Evolutionary conservation across 30 jellyfish, hydroid and myxozoan genomes (phyloP), one percentile per base, ranked within the genome.

Genomic region (Aurelia aurita complex sp. Pacific): DNA sequence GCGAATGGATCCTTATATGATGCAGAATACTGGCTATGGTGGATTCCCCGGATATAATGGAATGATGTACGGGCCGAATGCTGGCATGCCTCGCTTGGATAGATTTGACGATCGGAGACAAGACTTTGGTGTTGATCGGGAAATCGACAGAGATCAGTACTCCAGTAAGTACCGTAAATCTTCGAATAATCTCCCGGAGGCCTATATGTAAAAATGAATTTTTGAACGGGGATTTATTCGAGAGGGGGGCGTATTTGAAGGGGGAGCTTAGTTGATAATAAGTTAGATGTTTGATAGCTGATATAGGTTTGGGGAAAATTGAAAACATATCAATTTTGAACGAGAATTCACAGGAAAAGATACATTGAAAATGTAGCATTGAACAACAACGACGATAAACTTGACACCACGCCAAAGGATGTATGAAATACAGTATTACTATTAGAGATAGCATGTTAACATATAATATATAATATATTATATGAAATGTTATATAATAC

Each of bases 11-110:
- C 87, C 87, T 46, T 69, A 72, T 36, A 34, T 64, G 19, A 75
- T 79, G 90, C 90, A 70, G 81, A 77, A 74, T 59, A 79, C 91
- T n/a, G 61, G 60, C 36, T 73, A 72, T 59, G 87, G 78, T 42
- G 91, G 90, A 77, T 63, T 65, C 69, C 90, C 86, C 34, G 92
- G 81, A 35, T 62, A 69, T 60, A 36, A 62, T 40, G 88, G 88
- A 32, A 50, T 65, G 53, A 70, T 61, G 92, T 67, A 10, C 77
- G 73, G 80, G 4, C 80, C 79, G 64, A 74, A 64, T 85, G 87
- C 73, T 18, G 88, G 57, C 62, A 46, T 71, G 86, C 77, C 78
- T 34, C 75, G 78, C 5, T 40, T 65, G 78, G 90, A 66, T 11
- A 36, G 68, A 14, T 40, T 55, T 36, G 78, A 67, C 14, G 87